These are phyloP conservation scores for Harpagus bidentatus DNA, from an alignment of 2,113 vertebrate species.

Conservation along the genomic window DNA sequence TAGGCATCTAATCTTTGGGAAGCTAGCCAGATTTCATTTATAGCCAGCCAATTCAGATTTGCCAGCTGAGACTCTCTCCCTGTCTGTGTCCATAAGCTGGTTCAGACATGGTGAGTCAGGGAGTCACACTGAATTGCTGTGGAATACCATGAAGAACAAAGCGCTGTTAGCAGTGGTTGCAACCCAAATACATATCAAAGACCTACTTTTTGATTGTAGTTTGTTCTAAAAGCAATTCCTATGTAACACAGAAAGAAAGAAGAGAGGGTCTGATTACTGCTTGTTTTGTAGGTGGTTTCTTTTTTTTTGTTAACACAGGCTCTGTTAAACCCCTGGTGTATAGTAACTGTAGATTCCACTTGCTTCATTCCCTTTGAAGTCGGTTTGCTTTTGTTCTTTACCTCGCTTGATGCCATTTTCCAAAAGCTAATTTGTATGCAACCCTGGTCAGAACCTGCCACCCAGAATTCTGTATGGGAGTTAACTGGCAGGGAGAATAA, in stretches of 20 bases:
- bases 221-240: constrained; percentile 69
- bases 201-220: constrained; percentile 72
- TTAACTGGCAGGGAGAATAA: constrained; percentile 62
- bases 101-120: constrained; percentile 74
- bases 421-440: constrained; percentile 84
- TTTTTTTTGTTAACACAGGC: constrained; percentile 33
- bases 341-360: constrained; percentile 62
- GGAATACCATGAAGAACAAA: constrained; percentile 78
- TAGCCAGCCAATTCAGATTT: constrained; percentile 59
- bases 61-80: constrained; percentile 48
- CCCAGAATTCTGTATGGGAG: constrained; percentile 79
- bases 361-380: constrained; percentile 79
- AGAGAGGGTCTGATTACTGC: constrained; percentile 46
- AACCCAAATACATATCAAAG: constrained; percentile 77
- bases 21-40: constrained; percentile 73
- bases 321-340: constrained; percentile 70
- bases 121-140: constrained; percentile 67
- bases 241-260: constrained; percentile 64
- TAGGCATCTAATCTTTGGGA: constrained; percentile 72
- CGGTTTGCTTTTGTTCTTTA: constrained; percentile 86
- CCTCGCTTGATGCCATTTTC: constrained; percentile 84
- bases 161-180: constrained; percentile 56
- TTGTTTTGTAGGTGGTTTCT: constrained; percentile 57
- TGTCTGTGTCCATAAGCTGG: constrained; percentile 53
- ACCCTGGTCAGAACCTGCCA: constrained; percentile 72